Evolutionary conservation across 2,113 vertebrate genomes (phyloP).

Genomic region (Thermophis baileyi): DNA sequence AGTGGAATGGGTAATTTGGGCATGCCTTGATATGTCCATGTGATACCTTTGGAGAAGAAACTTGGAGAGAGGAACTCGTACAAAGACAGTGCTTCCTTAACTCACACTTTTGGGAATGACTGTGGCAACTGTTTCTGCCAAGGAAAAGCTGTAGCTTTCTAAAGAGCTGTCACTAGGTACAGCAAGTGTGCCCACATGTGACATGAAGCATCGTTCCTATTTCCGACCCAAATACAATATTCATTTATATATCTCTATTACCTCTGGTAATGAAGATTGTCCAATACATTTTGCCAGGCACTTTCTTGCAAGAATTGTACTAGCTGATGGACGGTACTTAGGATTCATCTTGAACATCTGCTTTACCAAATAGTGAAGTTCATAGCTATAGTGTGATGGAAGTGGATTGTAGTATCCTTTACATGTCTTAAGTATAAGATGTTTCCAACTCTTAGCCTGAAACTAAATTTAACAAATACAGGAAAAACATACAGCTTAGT

Average conservation of each 20-base stretch:
- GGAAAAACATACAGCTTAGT: neutral
- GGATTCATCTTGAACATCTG: conserved; percentile 92
- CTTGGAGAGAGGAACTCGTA: neutral
- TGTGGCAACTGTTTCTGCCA: neutral
- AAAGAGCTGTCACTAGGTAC: neutral
- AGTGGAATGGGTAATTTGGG: neutral
- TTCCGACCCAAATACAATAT: neutral
- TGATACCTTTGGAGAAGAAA: neutral
- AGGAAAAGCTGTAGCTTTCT: neutral
- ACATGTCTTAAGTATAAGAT: conserved; percentile 90
- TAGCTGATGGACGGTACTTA: conserved; percentile 82
- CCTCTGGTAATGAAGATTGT: conserved; percentile 72
- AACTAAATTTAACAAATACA: conserved; percentile 71
- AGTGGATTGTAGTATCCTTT: conserved; percentile 81
- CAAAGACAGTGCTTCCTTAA: neutral
- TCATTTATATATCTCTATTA: conserved; percentile 34
- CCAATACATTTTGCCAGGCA: conserved; percentile 69
- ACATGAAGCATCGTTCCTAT: neutral
- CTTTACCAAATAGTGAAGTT: conserved; percentile 83
- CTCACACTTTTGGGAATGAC: neutral
- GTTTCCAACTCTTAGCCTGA: conserved; percentile 91
- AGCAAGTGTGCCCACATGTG: neutral
- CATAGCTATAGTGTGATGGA: conserved; percentile 81
- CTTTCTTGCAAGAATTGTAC: conserved; percentile 81
- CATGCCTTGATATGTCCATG: neutral